phyloP scores from a whole-genome alignment of 2,888 invertebrate species.

The Nemotelus nigrinus region DNA sequence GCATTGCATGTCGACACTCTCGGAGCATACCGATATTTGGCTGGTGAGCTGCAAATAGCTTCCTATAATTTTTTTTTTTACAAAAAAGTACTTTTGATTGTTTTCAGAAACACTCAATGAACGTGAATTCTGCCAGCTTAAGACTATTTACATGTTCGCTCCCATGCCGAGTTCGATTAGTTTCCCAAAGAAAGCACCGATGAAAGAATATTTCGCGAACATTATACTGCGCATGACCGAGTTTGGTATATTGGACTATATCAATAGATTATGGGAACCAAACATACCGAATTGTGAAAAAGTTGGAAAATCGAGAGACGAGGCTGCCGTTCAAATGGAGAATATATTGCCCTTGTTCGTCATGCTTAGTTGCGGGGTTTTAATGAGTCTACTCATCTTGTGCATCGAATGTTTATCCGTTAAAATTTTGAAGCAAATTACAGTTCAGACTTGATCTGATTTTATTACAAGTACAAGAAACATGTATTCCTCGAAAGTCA shows the following conservation, averaged over 20 bases:
- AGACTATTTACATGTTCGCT: background rate
- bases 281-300: background rate
- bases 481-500: no score
- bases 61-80: background rate
- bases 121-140: background rate
- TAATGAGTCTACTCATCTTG: constrained; percentile 10
- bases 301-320: background rate
- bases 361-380: background rate
- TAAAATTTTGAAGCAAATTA: no score
- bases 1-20: constrained; percentile 13
- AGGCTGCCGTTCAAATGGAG: background rate
- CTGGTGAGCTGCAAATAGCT: background rate
- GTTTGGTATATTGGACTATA: constrained; percentile 14
- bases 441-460: no score
- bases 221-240: constrained; percentile 5
- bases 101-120: background rate
- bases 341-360: background rate
- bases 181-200: constrained; percentile 7
- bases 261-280: background rate
- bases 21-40: background rate
- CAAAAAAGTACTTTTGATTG: background rate
- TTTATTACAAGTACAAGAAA: no score
- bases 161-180: background rate
- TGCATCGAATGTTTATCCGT: background rate
- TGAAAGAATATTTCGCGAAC: constrained; percentile 11